phyloP scores from a whole-genome alignment of 2,113 vertebrate genomes.

The Heterocephalus glaber region DNA sequence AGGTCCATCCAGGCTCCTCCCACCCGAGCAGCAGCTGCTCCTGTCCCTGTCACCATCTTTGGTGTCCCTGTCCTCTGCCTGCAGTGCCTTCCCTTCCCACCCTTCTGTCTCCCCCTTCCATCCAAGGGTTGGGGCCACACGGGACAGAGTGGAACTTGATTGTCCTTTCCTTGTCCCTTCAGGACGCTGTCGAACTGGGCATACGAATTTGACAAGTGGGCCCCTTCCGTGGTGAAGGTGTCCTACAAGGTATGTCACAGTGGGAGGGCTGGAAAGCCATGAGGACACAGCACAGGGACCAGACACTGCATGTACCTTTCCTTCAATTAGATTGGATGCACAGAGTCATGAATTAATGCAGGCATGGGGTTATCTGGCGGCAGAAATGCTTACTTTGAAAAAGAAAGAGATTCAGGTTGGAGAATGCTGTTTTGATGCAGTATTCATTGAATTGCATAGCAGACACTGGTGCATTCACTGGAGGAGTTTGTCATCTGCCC shows the following conservation, averaged over 20 bases:
- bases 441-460: neutral
- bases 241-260: constrained; percentile 93
- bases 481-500: accelerated
- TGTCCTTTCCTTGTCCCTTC: neutral
- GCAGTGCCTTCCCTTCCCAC: neutral
- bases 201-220: constrained; percentile 99
- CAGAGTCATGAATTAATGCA: neutral
- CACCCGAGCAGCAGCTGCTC: accelerated
- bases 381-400: neutral
- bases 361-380: neutral
- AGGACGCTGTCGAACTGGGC: constrained; percentile 99
- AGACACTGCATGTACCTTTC: neutral
- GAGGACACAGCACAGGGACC: neutral
- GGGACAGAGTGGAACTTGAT: neutral
- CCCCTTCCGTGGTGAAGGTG: constrained; percentile 95
- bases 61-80: neutral
- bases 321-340: neutral
- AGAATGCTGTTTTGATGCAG: neutral
- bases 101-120: neutral
- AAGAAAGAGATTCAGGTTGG: neutral
- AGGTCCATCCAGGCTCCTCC: neutral
- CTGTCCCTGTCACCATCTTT: accelerated
- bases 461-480: neutral
- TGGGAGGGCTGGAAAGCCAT: neutral
- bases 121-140: too few relatives aligned